Conservation (phyloP, 2,113 vertebrate species). For the Leucopsar rothschildi region DNA sequence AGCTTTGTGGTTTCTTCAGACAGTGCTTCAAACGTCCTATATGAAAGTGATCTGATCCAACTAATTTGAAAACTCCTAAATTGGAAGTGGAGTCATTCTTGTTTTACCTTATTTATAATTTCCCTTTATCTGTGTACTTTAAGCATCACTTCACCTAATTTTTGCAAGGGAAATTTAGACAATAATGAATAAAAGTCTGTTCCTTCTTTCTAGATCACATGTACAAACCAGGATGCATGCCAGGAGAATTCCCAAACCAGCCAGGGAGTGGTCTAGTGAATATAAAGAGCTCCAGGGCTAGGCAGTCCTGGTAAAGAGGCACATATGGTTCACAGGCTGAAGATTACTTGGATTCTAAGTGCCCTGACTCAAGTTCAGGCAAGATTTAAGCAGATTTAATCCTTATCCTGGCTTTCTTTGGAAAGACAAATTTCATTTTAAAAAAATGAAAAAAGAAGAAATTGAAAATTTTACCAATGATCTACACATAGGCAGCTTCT, state of each 20-base stretch:
- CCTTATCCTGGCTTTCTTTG: not conserved
- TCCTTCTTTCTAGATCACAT: not conserved
- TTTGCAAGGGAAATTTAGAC: not conserved
- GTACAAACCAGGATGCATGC: not conserved
- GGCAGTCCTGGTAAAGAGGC: not conserved
- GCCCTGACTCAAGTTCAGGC: not conserved
- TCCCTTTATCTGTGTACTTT: not conserved
- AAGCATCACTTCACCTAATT: not conserved
- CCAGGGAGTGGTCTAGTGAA: not conserved
- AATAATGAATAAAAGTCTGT: not conserved
- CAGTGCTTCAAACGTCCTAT: not conserved
- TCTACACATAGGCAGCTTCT: not conserved
- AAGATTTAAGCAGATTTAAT: not conserved
- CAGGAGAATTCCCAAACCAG: not conserved
- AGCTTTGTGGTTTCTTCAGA: not conserved
- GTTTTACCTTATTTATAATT: not conserved
- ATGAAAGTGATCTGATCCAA: not conserved
- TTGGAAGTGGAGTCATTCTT: not conserved
- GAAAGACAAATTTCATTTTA: not conserved
- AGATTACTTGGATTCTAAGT: not conserved
- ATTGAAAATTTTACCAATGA: not conserved
- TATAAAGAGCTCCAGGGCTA: not conserved
- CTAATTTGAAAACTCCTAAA: not conserved
- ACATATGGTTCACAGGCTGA: not conserved
- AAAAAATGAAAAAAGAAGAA: accelerated